Percentiles rank a stretch among this genome's conserved stretches.
Evolutionary conservation across 2,113 vertebrate genomes (phyloP).

Genomic region (Ptychochromis oligacanthus): DNA sequence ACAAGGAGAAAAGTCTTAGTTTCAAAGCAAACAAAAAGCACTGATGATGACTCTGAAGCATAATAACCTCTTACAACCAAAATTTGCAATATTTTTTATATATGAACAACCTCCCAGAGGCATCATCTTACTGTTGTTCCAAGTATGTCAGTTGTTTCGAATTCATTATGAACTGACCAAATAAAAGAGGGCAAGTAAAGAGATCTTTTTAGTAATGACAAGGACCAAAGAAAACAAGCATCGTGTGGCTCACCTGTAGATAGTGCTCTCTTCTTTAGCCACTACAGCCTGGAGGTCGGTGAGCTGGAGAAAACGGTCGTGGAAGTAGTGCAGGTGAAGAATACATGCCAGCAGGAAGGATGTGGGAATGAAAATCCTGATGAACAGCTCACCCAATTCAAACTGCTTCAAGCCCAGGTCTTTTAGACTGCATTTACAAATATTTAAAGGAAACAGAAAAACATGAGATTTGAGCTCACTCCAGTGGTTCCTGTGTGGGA

Average conservation of each 20-base stretch:
- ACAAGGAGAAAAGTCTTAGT: background rate
- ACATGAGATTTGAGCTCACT: background rate
- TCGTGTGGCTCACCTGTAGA: conserved; percentile 89
- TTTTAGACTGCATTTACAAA: conserved; percentile 76
- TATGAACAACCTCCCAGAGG: background rate
- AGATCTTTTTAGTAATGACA: rapidly evolving
- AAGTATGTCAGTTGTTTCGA: background rate
- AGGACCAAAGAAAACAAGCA: background rate
- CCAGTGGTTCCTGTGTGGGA: background rate
- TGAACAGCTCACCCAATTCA: conserved; percentile 84
- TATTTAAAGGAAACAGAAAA: background rate
- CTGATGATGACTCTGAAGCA: background rate
- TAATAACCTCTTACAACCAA: background rate
- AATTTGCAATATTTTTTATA: background rate
- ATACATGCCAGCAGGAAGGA: conserved; percentile 95
- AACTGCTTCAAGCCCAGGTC: conserved; percentile 90
- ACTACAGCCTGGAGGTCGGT: conserved; percentile 94
- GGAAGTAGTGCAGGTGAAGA: conserved; percentile 97
- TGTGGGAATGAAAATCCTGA: conserved; percentile 93
- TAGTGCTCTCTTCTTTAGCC: conserved; percentile 91
- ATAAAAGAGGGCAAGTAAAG: background rate
- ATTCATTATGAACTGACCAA: background rate
- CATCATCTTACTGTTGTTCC: background rate
- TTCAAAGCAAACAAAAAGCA: background rate
- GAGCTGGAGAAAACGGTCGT: conserved; percentile 92